These are phyloP conservation scores for Microtus oregoni DNA, from an alignment of 2,113 vertebrate species.

Conservation along the genomic window DNA sequence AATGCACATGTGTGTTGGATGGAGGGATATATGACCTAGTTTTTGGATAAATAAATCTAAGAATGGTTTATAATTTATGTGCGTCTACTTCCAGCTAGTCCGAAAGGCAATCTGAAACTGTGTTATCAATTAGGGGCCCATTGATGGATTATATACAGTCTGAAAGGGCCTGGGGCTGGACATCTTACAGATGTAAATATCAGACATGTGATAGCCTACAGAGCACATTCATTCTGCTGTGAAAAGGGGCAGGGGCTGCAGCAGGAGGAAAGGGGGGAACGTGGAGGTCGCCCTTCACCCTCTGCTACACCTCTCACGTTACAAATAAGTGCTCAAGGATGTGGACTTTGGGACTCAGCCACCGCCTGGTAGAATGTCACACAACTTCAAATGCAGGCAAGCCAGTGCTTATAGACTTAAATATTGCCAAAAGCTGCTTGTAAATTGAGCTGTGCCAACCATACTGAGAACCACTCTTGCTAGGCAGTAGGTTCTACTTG, in stretches of 20 bases:
- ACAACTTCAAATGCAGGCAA: slow-evolving; percentile 82
- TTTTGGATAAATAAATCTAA: slow-evolving; percentile 63
- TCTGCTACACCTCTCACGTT: slow-evolving; percentile 62
- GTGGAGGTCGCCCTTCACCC: slow-evolving; percentile 55
- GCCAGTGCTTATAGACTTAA: slow-evolving; percentile 41
- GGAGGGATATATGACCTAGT: slow-evolving; percentile 49
- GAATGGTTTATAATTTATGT: slow-evolving; percentile 72
- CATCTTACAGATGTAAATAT: slow-evolving; percentile 61
- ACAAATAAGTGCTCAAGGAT: slow-evolving; percentile 79
- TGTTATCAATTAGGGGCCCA: slow-evolving; percentile 61
- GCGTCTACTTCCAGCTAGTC: slow-evolving; percentile 64
- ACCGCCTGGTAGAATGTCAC: slow-evolving; percentile 76
- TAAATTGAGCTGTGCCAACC: slow-evolving; percentile 55
- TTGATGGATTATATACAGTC: slow-evolving; percentile 59
- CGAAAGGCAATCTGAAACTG: slow-evolving; percentile 72
- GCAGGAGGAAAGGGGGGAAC: neutral
- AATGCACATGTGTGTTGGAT: slow-evolving; percentile 51
- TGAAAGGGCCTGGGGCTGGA: slow-evolving; percentile 47
- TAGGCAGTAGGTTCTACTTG: neutral
- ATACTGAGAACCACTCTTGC: neutral
- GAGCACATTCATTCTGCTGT: slow-evolving; percentile 55
- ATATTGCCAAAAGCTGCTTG: slow-evolving; percentile 52
- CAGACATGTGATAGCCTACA: slow-evolving; percentile 46
- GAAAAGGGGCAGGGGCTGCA: slow-evolving; percentile 46
- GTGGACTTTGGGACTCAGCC: slow-evolving; percentile 81